These are phyloP conservation scores for Todiramphus chloris DNA, from an alignment of 2,113 vertebrate genomes.

Conservation along the genomic window DNA sequence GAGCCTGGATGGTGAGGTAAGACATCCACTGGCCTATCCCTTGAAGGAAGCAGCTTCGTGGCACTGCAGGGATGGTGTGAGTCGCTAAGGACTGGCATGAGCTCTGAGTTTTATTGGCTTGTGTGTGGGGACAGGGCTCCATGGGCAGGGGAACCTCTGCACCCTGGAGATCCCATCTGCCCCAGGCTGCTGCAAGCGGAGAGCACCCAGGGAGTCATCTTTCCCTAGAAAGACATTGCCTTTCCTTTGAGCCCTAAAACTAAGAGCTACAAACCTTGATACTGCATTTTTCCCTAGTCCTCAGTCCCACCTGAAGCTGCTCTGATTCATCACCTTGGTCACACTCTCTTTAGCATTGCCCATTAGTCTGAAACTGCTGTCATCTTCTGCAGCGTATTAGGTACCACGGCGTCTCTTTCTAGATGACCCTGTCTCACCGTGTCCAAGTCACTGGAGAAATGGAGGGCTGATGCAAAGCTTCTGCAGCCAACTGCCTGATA, in stretches of 20 bases:
- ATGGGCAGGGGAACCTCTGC: neutral
- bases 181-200: neutral
- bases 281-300: neutral
- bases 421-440: neutral
- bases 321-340: neutral
- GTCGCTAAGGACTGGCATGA: neutral
- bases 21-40: accelerated
- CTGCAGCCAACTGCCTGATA: neutral
- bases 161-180: neutral
- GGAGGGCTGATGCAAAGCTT: neutral
- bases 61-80: neutral
- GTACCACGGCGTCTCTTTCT: neutral
- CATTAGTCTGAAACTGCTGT: neutral
- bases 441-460: neutral
- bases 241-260: neutral
- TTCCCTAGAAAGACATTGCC: neutral
- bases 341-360: neutral
- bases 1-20: neutral
- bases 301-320: neutral
- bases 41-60: neutral
- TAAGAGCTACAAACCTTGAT: neutral
- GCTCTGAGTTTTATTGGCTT: neutral
- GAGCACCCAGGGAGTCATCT: neutral
- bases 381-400: neutral
- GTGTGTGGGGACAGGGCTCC: neutral